Percentiles rank a stretch among this genome's conserved stretches.
phyloP scores from a whole-genome alignment of 1,140 invertebrate species.

The Magallana ariakensis region DNA sequence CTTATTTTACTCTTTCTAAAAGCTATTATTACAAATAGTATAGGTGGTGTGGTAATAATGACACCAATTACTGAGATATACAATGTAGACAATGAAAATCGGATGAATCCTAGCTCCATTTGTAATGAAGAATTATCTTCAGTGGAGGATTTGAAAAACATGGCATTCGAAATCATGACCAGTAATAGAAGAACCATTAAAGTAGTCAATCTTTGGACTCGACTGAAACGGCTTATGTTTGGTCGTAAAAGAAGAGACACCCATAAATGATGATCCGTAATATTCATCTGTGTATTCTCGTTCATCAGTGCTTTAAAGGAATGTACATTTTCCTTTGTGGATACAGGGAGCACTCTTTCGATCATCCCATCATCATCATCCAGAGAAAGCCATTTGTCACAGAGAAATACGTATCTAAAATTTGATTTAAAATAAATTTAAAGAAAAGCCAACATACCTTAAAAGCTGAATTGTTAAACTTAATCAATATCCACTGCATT shows the following conservation, averaged over 20 bases:
- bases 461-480: too few species aligned
- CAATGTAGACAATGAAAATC: slow-evolving; percentile 50
- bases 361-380: slow-evolving; percentile 79
- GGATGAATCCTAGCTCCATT: slow-evolving; percentile 50
- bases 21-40: slow-evolving; percentile 50
- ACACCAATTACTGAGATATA: slow-evolving; percentile 57
- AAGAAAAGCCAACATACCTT: too few species aligned
- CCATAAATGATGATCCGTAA: slow-evolving; percentile 81
- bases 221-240: slow-evolving; percentile 79
- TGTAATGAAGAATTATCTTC: slow-evolving; percentile 18
- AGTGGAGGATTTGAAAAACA: slow-evolving; percentile 78
- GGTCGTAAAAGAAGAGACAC: slow-evolving; percentile 79
- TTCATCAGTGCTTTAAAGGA: slow-evolving; percentile 78
- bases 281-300: slow-evolving; percentile 73
- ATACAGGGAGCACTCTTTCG: slow-evolving; percentile 79
- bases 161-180: slow-evolving; percentile 81
- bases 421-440: not conserved
- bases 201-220: slow-evolving; percentile 79
- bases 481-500: too few species aligned
- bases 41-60: slow-evolving; percentile 49
- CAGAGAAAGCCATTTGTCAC: slow-evolving; percentile 79
- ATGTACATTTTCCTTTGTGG: slow-evolving; percentile 70
- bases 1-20: slow-evolving; percentile 48
- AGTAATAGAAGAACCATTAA: slow-evolving; percentile 79
- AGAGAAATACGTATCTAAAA: slow-evolving; percentile 62